These are phyloP conservation scores for Callimorpha dominula DNA, from an alignment of 2,888 invertebrate species.

Conservation along the genomic window DNA sequence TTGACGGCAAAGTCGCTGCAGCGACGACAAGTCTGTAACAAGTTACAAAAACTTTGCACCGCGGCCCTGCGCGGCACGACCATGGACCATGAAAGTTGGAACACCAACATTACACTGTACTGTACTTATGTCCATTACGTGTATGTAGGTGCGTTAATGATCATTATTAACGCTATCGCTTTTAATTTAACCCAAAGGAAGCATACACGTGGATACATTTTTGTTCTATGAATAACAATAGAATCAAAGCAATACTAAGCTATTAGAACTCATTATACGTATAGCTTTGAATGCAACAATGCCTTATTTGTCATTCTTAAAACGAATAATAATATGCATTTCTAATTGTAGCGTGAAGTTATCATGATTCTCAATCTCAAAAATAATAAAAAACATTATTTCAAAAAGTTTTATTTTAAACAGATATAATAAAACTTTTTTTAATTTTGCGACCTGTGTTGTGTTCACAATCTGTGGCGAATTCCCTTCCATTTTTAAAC, in stretches of 20 bases:
- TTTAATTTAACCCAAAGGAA: neutral
- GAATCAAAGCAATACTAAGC: constrained; percentile 40
- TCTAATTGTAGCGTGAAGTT: neutral
- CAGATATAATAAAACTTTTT: no score
- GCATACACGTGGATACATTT: constrained; percentile 28
- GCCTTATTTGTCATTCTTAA: constrained; percentile 29
- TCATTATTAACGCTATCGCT: constrained; percentile 16
- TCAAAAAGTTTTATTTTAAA: no score
- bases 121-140: no score
- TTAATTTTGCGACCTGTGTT: no score
- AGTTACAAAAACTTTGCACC: no score
- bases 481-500: neutral
- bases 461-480: no score
- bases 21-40: no score
- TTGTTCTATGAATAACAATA: constrained; percentile 44
- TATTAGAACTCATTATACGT: constrained; percentile 33
- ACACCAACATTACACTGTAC: no score
- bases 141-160: no score
- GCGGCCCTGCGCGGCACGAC: no score
- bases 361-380: neutral
- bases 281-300: constrained; percentile 31
- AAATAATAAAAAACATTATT: neutral
- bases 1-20: no score
- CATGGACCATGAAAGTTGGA: no score
- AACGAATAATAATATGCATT: neutral